Evolutionary conservation across 2,797 vertebrate species (phyloP).

Genomic region (Etheostoma perlongum): DNA sequence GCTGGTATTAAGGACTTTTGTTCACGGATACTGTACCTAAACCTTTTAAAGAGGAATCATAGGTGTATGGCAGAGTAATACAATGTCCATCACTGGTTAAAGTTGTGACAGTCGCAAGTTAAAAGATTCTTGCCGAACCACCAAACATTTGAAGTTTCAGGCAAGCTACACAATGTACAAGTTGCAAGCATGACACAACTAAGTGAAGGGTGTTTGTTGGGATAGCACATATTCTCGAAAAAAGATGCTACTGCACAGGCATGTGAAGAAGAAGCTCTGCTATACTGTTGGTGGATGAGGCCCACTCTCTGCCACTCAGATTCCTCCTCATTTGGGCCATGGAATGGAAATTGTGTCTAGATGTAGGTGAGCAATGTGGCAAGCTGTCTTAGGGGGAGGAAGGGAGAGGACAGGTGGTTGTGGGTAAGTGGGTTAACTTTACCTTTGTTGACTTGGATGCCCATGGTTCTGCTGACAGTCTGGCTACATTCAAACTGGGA

Average conservation of each 20-base stretch:
- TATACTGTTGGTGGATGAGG: constrained; percentile 42
- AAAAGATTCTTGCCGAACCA: background rate
- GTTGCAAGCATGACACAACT: constrained; percentile 20
- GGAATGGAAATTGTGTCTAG: constrained; percentile 51
- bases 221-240: constrained; percentile 16
- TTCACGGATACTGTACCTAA: background rate
- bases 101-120: background rate
- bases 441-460: constrained; percentile 85
- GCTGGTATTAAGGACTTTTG: background rate
- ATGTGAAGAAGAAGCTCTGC: constrained; percentile 44
- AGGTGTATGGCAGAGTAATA: background rate
- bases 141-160: constrained; percentile 12
- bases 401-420: constrained; percentile 48
- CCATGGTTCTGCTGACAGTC: constrained; percentile 82
- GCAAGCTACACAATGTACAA: background rate
- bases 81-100: background rate
- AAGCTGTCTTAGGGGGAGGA: constrained; percentile 53
- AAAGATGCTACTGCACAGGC: constrained; percentile 37
- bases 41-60: constrained; percentile 4
- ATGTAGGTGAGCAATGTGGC: constrained; percentile 58
- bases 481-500: constrained; percentile 87
- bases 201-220: constrained; percentile 30
- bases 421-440: constrained; percentile 77
- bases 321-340: constrained; percentile 51
- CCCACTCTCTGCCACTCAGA: constrained; percentile 55